Evolutionary conservation across 1,140 invertebrate species (phyloP).

Genomic region (Neodiprion fabricii): DNA sequence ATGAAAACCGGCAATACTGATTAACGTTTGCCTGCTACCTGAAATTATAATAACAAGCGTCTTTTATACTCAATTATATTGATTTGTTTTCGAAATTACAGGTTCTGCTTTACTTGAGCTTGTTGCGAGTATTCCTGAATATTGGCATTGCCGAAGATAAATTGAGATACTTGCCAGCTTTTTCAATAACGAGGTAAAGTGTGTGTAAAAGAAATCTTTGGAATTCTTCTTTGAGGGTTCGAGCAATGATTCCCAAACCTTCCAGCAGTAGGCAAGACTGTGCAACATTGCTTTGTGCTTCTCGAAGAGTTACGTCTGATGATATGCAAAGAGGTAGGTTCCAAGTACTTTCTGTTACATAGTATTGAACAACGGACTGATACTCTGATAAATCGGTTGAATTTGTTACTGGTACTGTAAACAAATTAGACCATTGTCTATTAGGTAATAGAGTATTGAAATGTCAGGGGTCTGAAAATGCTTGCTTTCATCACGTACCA

Average conservation of each 20-base stretch:
- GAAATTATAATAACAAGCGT: slow-evolving; percentile 29
- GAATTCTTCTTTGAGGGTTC: slow-evolving; percentile 57
- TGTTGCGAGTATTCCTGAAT: too few relatives aligned
- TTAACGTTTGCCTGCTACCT: slow-evolving; percentile 66
- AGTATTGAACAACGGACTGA: slow-evolving; percentile 61
- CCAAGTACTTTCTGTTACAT: slow-evolving; percentile 65
- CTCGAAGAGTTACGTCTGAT: slow-evolving; percentile 47
- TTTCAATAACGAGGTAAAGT: slow-evolving; percentile 72
- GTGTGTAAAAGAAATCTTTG: slow-evolving; percentile 67
- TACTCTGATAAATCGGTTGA: slow-evolving; percentile 39
- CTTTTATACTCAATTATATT: too few relatives aligned
- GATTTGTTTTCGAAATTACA: too few relatives aligned
- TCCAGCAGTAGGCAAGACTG: slow-evolving; percentile 68
- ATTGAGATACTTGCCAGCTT: slow-evolving; percentile 63
- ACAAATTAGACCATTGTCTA: slow-evolving; percentile 25
- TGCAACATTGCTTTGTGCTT: slow-evolving; percentile 67
- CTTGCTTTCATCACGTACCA: slow-evolving; percentile 45
- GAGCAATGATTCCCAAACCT: slow-evolving; percentile 68
- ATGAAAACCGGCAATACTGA: slow-evolving; percentile 63
- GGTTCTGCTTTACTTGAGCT: too few relatives aligned
- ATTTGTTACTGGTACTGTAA: slow-evolving; percentile 41
- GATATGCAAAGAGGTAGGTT: slow-evolving; percentile 61
- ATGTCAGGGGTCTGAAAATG: slow-evolving; percentile 7
- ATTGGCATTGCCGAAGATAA: not conserved
- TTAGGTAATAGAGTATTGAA: slow-evolving; percentile 5